Evolutionary conservation across 1,140 invertebrate species (phyloP).

Genomic region (Brachionus rubens): DNA sequence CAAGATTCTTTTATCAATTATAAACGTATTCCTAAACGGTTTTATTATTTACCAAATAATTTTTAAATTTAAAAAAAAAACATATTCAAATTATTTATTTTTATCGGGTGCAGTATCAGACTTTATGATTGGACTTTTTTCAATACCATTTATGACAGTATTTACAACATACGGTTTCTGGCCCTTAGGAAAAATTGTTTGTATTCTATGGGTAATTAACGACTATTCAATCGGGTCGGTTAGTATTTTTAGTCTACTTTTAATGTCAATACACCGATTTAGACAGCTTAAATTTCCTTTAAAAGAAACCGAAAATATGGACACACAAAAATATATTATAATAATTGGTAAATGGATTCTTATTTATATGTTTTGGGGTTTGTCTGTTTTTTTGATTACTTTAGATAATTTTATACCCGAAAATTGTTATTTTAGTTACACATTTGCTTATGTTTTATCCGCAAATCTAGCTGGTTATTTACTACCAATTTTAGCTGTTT

Average conservation of each 20-base stretch:
- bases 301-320: conserved; percentile 53
- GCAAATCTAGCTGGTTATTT: conserved; percentile 2
- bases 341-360: conserved; percentile 25
- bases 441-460: background rate
- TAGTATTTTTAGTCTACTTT: conserved; percentile 68
- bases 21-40: conserved; percentile 16
- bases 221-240: conserved; percentile 50
- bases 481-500: background rate
- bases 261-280: conserved; percentile 77
- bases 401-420: background rate
- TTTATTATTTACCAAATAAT: background rate
- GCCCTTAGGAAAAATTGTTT: conserved; percentile 44
- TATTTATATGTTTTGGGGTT: conserved; percentile 20
- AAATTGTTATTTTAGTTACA: conserved; percentile 23
- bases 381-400: conserved; percentile 9
- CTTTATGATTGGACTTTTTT: conserved; percentile 48
- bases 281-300: conserved; percentile 77
- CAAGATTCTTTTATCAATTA: background rate
- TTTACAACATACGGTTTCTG: conserved; percentile 47
- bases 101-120: conserved; percentile 41
- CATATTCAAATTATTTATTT: conserved; percentile 27
- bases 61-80: background rate
- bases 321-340: background rate
- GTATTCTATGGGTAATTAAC: conserved; percentile 43
- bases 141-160: conserved; percentile 47